A percentile compares a stretch with the other conserved stretches of the same genome.
Evolutionary conservation across 2,888 invertebrate genomes (phyloP).

Genomic region (Anorthoa munda): DNA sequence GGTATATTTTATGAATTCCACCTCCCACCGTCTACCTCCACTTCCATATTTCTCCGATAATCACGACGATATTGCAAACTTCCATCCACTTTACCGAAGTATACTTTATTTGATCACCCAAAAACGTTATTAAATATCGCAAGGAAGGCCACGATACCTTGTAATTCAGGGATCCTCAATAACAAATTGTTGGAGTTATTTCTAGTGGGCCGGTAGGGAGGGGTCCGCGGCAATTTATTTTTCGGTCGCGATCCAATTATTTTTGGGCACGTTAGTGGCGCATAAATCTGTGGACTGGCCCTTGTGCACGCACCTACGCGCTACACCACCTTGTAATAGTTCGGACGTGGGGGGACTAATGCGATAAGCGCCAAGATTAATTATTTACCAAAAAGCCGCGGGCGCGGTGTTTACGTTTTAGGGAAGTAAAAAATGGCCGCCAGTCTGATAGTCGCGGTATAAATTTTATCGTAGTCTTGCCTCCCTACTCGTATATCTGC

Average conservation of each 20-base stretch:
- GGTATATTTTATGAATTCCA: constrained; percentile 31
- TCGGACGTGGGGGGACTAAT: constrained; percentile 75
- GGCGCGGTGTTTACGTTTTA: constrained; percentile 61
- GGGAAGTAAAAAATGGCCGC: constrained; percentile 54
- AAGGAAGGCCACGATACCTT: constrained; percentile 65
- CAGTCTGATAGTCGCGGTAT: constrained; percentile 8
- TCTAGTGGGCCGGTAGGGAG: constrained; percentile 72
- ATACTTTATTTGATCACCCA: constrained; percentile 65
- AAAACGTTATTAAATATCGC: constrained; percentile 68
- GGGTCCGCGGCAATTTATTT: constrained; percentile 85
- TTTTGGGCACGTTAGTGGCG: constrained; percentile 87
- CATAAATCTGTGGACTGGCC: constrained; percentile 82
- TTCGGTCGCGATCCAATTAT: constrained; percentile 89
- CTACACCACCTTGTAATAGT: constrained; percentile 73
- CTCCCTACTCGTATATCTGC: constrained; percentile 39
- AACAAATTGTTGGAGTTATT: constrained; percentile 83
- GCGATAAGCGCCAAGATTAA: constrained; percentile 79
- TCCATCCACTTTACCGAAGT: constrained; percentile 60
- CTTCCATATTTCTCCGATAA: constrained; percentile 56
- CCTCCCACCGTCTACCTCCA: constrained; percentile 7
- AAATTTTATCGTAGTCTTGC: constrained; percentile 20
- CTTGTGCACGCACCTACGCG: constrained; percentile 73
- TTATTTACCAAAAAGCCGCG: constrained; percentile 65
- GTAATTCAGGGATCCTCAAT: constrained; percentile 81
- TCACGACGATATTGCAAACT: constrained; percentile 59